phyloP scores from a whole-genome alignment of 2,113 vertebrate species.

The Carassius gibelio region DNA sequence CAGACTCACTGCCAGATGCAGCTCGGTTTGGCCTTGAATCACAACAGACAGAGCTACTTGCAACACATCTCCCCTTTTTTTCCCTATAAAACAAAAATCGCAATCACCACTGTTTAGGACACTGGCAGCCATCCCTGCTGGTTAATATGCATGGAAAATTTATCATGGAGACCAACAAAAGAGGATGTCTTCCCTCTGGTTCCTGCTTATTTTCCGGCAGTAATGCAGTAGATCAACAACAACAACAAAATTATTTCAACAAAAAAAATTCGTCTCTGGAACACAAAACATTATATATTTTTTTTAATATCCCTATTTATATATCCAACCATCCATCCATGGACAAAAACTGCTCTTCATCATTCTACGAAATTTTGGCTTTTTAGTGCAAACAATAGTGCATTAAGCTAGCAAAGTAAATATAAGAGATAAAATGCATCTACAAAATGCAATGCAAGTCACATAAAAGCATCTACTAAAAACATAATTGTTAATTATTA shows the following conservation, averaged over 20 bases:
- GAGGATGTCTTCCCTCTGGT: constrained; percentile 21
- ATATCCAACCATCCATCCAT: too few relatives aligned
- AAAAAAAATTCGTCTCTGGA: neutral
- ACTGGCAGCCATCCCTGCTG: constrained; percentile 53
- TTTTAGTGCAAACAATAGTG: too few relatives aligned
- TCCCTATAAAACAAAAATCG: constrained; percentile 58
- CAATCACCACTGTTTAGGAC: constrained; percentile 59
- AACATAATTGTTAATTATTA: neutral
- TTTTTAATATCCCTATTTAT: too few relatives aligned
- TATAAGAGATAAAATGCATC: neutral
- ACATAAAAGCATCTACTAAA: neutral
- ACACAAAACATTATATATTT: neutral
- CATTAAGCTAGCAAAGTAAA: too few relatives aligned
- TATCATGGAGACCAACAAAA: constrained; percentile 31
- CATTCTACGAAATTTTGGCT: too few relatives aligned
- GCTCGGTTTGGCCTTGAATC: constrained; percentile 48
- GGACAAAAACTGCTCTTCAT: too few relatives aligned
- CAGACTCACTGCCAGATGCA: constrained; percentile 50
- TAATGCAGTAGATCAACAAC: neutral
- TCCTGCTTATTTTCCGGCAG: constrained; percentile 37
- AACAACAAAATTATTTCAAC: neutral
- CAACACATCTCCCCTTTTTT: constrained; percentile 52
- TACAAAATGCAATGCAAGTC: neutral
- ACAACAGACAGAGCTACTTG: constrained; percentile 42
- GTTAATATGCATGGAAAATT: constrained; percentile 46